phyloP scores from a whole-genome alignment of 2,113 vertebrate genomes.

The Phoenicopterus ruber region DNA sequence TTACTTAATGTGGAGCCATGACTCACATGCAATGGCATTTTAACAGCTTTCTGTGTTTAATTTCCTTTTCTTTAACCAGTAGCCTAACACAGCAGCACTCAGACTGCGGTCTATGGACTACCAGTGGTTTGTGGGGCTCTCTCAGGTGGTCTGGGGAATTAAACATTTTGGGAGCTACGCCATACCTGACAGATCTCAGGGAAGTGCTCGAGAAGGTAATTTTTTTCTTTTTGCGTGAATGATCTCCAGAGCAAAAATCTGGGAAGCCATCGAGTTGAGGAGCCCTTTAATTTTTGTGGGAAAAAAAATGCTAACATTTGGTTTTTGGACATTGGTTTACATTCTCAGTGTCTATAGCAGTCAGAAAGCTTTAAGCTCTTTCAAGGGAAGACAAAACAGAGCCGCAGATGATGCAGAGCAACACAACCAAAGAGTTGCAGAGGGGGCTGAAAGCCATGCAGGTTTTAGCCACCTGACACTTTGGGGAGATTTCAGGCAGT shows the following conservation, averaged over 20 bases:
- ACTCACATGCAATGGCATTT: conserved; percentile 17
- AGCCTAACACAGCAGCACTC: not conserved
- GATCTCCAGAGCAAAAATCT: not conserved
- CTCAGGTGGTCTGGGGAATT: conserved; percentile 6
- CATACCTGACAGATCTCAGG: not conserved
- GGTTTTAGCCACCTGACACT: not conserved
- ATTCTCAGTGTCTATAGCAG: not conserved
- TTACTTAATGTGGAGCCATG: conserved; percentile 3
- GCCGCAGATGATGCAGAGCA: not conserved
- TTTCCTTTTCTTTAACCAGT: conserved; percentile 42
- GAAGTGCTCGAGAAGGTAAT: not conserved
- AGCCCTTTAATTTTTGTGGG: not conserved
- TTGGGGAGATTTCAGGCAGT: not conserved
- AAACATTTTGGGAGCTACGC: not conserved
- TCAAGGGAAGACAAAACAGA: not conserved
- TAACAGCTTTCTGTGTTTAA: conserved; percentile 52
- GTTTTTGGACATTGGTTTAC: not conserved
- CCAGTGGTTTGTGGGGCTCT: not conserved
- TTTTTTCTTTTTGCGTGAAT: not conserved
- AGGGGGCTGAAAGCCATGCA: not conserved
- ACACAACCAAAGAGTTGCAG: not conserved
- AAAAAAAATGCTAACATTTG: not conserved
- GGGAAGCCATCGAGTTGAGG: not conserved
- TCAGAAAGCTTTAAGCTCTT: not conserved
- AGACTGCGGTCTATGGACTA: not conserved